Evolutionary conservation across 2,113 vertebrate species (phyloP).

Genomic region (Neotoma lepida): DNA sequence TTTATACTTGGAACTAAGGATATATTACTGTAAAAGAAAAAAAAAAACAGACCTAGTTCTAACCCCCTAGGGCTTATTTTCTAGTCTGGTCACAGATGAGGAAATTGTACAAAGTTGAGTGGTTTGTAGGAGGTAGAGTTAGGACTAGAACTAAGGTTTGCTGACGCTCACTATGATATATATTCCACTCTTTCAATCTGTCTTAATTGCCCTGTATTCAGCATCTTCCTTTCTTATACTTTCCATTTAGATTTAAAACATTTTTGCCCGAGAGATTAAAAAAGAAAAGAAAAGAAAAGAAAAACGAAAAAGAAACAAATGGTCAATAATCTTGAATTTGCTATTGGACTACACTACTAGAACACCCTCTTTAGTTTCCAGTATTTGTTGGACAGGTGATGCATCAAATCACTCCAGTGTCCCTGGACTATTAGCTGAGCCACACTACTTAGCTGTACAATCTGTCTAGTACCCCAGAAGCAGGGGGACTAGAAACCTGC

Average conservation of each 20-base stretch:
- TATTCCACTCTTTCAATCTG: neutral
- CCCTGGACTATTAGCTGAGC: neutral
- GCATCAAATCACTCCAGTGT: neutral
- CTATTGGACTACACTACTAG: neutral
- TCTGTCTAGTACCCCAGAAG: neutral
- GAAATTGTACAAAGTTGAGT: neutral
- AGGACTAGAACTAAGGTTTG: neutral
- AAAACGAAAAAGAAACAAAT: neutral
- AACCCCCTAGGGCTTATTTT: neutral
- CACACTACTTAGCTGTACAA: constrained; percentile 25
- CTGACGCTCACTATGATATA: neutral
- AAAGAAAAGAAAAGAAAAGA: neutral
- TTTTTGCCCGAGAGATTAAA: neutral
- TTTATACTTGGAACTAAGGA: neutral
- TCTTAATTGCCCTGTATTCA: neutral
- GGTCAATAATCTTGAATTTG: constrained; percentile 22
- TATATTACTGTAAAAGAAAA: neutral
- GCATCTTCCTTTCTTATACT: neutral
- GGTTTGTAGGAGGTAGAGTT: neutral
- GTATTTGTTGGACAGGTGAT: neutral
- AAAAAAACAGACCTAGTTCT: neutral
- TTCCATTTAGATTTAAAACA: neutral
- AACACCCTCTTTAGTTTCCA: constrained; percentile 10
- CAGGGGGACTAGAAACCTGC: neutral
- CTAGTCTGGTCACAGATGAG: neutral